Conservation (phyloP, 2,113 vertebrate species). For the Meleagris gallopavo region DNA sequence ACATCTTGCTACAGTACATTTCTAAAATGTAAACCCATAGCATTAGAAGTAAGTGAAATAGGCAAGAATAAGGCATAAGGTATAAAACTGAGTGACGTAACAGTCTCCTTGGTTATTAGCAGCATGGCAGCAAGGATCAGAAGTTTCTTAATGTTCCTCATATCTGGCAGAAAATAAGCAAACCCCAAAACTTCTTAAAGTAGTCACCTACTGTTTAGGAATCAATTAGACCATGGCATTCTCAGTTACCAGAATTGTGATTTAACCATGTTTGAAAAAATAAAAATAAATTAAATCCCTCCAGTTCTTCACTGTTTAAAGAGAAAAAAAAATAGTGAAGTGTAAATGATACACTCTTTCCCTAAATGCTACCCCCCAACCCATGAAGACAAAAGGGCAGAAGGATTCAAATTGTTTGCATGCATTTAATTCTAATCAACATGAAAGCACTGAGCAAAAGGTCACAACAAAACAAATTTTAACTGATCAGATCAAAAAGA, state of each 20-base stretch:
- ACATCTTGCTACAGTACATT: background rate
- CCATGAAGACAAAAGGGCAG: background rate
- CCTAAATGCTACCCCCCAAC: accelerated
- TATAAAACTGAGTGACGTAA: background rate
- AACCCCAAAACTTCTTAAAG: background rate
- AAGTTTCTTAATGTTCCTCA: background rate
- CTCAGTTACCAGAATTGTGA: background rate
- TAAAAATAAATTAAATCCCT: background rate
- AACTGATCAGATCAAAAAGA: background rate
- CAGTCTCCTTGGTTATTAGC: background rate
- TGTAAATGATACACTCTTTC: background rate
- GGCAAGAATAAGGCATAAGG: background rate
- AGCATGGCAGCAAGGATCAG: background rate
- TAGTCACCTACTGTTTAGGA: background rate
- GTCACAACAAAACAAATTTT: slow-evolving; percentile 18
- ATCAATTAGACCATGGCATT: background rate
- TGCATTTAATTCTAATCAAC: background rate
- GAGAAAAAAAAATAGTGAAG: background rate
- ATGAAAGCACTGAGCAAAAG: background rate
- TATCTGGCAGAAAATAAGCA: background rate
- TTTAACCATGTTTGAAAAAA: background rate
- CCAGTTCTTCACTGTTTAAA: background rate
- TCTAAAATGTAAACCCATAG: background rate
- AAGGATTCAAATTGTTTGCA: background rate
- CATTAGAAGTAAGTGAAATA: background rate